Conservation (phyloP, 2,113 vertebrate species). For the Argyrosomus japonicus region DNA sequence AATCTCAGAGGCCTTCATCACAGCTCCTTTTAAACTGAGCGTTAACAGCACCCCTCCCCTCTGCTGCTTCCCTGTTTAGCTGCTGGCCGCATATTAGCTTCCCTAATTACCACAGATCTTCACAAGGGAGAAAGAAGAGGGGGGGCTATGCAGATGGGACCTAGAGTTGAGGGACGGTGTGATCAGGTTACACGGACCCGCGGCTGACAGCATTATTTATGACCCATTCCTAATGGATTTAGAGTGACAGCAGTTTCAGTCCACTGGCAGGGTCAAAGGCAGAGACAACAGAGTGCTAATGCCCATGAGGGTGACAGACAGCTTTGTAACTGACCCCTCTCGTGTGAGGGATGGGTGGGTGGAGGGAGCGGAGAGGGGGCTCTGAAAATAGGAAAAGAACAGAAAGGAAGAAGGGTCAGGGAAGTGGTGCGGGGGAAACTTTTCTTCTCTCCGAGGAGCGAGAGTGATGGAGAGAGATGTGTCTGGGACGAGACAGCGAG, state of each 20-base stretch:
- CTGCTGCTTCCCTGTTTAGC: slow-evolving; percentile 33
- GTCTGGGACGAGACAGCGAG: slow-evolving; percentile 66
- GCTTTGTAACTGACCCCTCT: slow-evolving; percentile 46
- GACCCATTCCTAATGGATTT: slow-evolving; percentile 68
- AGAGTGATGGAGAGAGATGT: slow-evolving; percentile 69
- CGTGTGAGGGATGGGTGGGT: not conserved
- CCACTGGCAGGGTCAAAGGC: slow-evolving; percentile 65
- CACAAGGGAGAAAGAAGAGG: not conserved
- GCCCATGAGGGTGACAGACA: slow-evolving; percentile 49
- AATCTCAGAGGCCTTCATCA: slow-evolving; percentile 22
- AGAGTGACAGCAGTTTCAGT: slow-evolving; percentile 64
- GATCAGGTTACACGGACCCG: slow-evolving; percentile 66
- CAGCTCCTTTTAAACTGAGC: slow-evolving; percentile 31
- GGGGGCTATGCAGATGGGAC: slow-evolving; percentile 9
- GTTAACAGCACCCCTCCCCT: slow-evolving; percentile 37
- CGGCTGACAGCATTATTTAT: slow-evolving; percentile 75
- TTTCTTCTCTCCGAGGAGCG: slow-evolving; percentile 49
- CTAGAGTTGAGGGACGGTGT: slow-evolving; percentile 18
- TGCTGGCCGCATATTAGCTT: slow-evolving; percentile 50
- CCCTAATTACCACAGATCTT: slow-evolving; percentile 57
- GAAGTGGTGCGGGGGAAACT: slow-evolving; percentile 15
- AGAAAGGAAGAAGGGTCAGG: slow-evolving; percentile 16
- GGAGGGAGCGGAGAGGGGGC: not conserved
- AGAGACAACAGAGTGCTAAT: slow-evolving; percentile 45
- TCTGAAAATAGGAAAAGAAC: slow-evolving; percentile 15